A percentile compares a stretch with the other conserved stretches of the same genome.
Conservation (phyloP, 2,113 vertebrate genomes). For the Microcebus tavaratra region DNA sequence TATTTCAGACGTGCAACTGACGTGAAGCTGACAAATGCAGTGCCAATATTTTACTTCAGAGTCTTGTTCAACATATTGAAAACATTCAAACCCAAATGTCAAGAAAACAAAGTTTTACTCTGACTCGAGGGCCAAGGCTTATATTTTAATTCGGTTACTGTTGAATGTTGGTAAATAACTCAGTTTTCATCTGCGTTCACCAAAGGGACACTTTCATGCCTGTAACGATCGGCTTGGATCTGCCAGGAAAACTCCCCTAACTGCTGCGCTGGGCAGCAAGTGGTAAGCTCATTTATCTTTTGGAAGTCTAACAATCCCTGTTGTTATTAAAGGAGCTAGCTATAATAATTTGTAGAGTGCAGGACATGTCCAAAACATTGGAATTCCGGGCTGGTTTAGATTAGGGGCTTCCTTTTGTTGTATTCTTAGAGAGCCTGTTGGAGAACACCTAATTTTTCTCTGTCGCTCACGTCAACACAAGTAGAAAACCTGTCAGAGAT, state of each 20-base stretch:
- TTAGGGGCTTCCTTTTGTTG: constrained; percentile 35
- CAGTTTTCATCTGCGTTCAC: constrained; percentile 25
- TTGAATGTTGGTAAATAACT: constrained; percentile 43
- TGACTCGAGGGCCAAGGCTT: background rate
- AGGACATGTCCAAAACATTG: constrained; percentile 32
- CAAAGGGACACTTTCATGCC: background rate
- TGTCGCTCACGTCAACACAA: constrained; percentile 22
- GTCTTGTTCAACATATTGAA: background rate
- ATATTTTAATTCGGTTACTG: constrained; percentile 40
- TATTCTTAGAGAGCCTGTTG: constrained; percentile 34
- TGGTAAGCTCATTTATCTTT: constrained; percentile 62
- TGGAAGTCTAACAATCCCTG: constrained; percentile 39
- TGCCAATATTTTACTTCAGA: constrained; percentile 34
- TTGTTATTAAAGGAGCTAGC: constrained; percentile 29
- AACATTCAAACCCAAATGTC: constrained; percentile 53
- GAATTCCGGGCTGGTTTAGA: constrained; percentile 58
- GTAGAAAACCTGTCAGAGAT: constrained; percentile 68
- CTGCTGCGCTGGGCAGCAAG: background rate
- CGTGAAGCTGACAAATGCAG: constrained; percentile 27
- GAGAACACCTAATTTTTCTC: constrained; percentile 71
- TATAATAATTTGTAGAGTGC: constrained; percentile 24
- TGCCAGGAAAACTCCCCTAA: constrained; percentile 10
- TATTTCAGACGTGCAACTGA: background rate
- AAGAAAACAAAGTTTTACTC: background rate
- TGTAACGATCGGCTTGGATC: background rate